These are phyloP conservation scores for Colletes gigas DNA, from an alignment of 1,140 invertebrate genomes.

Conservation along the genomic window DNA sequence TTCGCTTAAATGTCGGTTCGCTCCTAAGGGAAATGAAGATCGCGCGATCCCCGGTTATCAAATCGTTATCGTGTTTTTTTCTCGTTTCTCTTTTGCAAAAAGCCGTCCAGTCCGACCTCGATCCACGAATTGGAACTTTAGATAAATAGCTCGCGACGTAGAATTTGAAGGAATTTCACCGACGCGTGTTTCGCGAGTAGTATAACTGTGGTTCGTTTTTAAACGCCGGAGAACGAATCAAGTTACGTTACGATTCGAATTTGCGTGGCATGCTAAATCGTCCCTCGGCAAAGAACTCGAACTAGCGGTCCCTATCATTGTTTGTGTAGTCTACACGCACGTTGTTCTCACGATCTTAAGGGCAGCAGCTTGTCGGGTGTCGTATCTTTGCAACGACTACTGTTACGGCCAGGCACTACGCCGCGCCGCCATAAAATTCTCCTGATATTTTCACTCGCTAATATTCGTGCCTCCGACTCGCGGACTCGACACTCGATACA, in stretches of 20 bases:
- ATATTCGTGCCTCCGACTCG: too few species aligned
- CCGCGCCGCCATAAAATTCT: not conserved
- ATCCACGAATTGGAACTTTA: conserved; percentile 6
- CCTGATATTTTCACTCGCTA: not conserved
- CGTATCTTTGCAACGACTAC: not conserved
- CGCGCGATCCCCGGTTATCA: conserved; percentile 5
- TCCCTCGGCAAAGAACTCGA: conserved; percentile 16
- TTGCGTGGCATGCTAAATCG: conserved; percentile 16
- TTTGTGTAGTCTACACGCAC: conserved; percentile 32
- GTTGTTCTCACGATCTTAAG: conserved; percentile 41
- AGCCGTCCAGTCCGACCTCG: not conserved
- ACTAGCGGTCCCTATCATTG: conserved; percentile 27
- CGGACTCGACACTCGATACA: not conserved
- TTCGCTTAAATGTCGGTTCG: too few species aligned
- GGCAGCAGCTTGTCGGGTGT: conserved; percentile 4
- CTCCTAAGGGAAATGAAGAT: conserved; percentile 2
- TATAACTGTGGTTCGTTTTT: not conserved
- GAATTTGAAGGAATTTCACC: conserved; percentile 30
- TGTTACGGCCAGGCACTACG: not conserved
- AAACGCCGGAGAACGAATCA: not conserved
- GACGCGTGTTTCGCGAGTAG: conserved; percentile 10
- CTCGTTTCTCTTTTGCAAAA: not conserved
- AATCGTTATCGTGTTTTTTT: not conserved
- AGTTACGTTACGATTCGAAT: conserved; percentile 27
- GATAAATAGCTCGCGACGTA: conserved; percentile 2